Conservation (phyloP, 2,888 invertebrate genomes). For the Coenonympha glycerion region DNA sequence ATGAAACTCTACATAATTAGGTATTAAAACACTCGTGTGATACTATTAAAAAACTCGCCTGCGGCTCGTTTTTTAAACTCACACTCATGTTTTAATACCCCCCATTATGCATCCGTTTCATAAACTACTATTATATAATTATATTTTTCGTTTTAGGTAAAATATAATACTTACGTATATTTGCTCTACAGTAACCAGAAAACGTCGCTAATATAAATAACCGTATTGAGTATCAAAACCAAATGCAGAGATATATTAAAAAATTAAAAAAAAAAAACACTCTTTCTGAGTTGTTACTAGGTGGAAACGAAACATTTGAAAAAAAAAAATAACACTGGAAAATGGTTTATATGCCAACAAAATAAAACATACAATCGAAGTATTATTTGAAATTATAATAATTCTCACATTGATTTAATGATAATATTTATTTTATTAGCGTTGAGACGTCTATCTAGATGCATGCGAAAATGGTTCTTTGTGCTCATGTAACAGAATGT, state of each 20-base stretch:
- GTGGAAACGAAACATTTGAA: conserved; percentile 2
- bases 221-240: conserved; percentile 4
- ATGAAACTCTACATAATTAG: no score
- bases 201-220: not conserved
- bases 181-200: not conserved
- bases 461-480: conserved; percentile 10
- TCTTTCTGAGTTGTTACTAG: conserved; percentile 20
- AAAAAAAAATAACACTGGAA: conserved; percentile 6
- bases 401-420: conserved; percentile 10
- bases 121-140: no score
- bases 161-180: not conserved
- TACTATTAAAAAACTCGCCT: no score
- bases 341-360: conserved; percentile 2
- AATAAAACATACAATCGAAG: conserved; percentile 16
- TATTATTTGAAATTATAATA: conserved; percentile 3
- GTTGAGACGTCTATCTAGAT: not conserved
- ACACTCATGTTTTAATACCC: no score
- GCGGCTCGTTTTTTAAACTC: no score
- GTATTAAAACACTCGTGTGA: no score
- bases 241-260: conserved; percentile 11
- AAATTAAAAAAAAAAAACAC: not conserved
- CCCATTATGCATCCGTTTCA: no score
- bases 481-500: not conserved
- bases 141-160: no score
- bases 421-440: not conserved